A percentile compares a stretch with the other conserved stretches of the same genome.
Conservation (phyloP, 2,888 invertebrate genomes). For the Odontomyia ornata region DNA sequence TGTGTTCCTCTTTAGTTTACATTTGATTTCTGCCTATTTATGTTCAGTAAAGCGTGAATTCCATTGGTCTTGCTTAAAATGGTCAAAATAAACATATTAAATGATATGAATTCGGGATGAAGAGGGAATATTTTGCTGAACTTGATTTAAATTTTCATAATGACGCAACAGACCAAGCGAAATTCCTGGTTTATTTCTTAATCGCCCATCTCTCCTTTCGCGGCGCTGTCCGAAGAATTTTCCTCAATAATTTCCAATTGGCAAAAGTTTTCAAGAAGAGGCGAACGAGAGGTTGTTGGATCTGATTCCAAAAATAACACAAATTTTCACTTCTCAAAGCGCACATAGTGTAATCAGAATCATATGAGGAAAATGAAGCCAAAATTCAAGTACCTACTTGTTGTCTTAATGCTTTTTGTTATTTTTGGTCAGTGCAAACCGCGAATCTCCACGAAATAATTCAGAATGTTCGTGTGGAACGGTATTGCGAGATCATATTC, state of each 20-base stretch:
- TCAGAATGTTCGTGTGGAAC: too few species aligned
- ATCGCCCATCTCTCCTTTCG: not conserved
- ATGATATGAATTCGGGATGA: not conserved
- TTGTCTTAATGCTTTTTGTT: conserved; percentile 6
- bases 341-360: conserved; percentile 36
- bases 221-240: not conserved
- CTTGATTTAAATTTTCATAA: not conserved
- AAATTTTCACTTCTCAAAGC: conserved; percentile 39
- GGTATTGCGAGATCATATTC: too few species aligned
- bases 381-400: conserved; percentile 23
- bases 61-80: not conserved
- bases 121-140: too few species aligned
- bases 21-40: not conserved
- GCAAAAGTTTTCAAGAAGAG: conserved; percentile 28
- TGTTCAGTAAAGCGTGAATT: not conserved
- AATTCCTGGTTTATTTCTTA: conserved; percentile 16
- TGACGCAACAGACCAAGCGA: conserved; percentile 18
- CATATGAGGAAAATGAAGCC: conserved; percentile 37
- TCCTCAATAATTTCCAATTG: conserved; percentile 30
- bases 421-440: not conserved
- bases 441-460: too few species aligned
- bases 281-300: conserved; percentile 11
- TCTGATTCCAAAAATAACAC: conserved; percentile 48
- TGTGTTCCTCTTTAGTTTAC: not conserved
- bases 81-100: not conserved